Conservation (phyloP, 2,888 invertebrate genomes). For the Ochropleura leucogaster region DNA sequence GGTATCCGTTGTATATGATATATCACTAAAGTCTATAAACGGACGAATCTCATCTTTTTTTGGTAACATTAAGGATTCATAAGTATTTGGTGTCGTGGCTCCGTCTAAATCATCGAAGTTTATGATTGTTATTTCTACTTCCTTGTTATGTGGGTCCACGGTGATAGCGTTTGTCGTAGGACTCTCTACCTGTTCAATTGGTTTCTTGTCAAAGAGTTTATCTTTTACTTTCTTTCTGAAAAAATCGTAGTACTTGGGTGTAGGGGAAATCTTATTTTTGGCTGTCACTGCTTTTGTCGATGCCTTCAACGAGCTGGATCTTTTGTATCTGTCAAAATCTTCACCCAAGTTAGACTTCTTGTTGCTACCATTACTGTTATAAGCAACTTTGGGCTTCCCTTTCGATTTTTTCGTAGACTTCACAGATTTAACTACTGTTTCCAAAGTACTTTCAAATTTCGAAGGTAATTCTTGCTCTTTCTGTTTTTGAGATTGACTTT, state of each 20-base stretch:
- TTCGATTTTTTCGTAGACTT: not conserved
- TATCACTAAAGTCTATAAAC: not conserved
- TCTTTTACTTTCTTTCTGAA: conserved; percentile 42
- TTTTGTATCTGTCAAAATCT: conserved; percentile 31
- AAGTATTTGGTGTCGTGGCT: conserved; percentile 3
- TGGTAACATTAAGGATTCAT: not conserved
- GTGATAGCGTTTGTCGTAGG: not conserved
- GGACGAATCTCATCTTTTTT: conserved; percentile 2
- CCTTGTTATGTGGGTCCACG: conserved; percentile 33
- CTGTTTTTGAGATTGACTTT: not conserved
- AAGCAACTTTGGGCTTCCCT: not conserved
- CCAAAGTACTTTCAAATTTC: not conserved
- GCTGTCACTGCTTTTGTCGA: conserved; percentile 1
- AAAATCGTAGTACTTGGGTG: conserved; percentile 43
- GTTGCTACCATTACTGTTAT: fast-evolving
- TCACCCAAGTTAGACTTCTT: not conserved
- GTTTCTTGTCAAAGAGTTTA: conserved; percentile 43
- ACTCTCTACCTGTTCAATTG: fast-evolving
- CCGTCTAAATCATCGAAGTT: conserved; percentile 63
- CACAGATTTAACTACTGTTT: not conserved
- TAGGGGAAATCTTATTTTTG: not conserved
- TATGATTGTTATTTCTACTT: conserved; percentile 68
- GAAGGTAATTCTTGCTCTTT: not conserved
- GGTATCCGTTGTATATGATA: not conserved
- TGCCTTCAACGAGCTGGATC: not conserved